Evolutionary conservation across 2,888 invertebrate genomes (phyloP).

Genomic region (Therioaphis trifolii): DNA sequence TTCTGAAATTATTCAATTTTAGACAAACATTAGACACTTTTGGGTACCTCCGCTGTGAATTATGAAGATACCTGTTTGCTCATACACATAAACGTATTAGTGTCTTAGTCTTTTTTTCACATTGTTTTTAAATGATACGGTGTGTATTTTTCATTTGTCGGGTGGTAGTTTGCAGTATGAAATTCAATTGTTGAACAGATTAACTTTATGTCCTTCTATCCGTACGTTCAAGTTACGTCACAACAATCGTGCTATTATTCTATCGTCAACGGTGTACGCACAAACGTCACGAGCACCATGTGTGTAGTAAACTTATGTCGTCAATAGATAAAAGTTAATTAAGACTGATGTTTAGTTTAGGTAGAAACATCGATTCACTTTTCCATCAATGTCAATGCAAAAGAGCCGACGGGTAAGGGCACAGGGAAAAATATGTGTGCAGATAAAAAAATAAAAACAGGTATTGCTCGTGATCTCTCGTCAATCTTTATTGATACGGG

Average conservation of each 20-base stretch:
- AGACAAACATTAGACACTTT: not conserved
- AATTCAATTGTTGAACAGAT: not conserved
- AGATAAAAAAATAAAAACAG: conserved; percentile 5
- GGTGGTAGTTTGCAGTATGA: not conserved
- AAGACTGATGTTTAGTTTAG: not conserved
- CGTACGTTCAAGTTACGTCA: not conserved
- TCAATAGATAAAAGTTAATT: not conserved
- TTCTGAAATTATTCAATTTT: not conserved
- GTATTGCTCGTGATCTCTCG: not conserved
- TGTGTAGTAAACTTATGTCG: not conserved
- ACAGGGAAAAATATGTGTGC: not conserved
- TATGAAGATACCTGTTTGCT: not conserved
- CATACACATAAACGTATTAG: not conserved
- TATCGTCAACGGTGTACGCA: not conserved
- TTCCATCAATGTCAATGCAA: conserved; percentile 14
- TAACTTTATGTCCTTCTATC: not conserved
- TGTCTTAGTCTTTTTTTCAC: not conserved
- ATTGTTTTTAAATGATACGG: not conserved
- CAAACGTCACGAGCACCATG: not conserved
- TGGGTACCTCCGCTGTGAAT: not conserved
- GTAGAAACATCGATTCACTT: not conserved
- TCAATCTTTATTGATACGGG: not conserved
- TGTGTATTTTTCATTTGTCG: not conserved
- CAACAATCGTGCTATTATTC: conserved; percentile 1
- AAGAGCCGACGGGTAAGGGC: not conserved